Evolutionary conservation across 2,797 vertebrate genomes (phyloP), one percentile per base, ranked within the genome.

Genomic region (Eurystomus glaucurus): DNA sequence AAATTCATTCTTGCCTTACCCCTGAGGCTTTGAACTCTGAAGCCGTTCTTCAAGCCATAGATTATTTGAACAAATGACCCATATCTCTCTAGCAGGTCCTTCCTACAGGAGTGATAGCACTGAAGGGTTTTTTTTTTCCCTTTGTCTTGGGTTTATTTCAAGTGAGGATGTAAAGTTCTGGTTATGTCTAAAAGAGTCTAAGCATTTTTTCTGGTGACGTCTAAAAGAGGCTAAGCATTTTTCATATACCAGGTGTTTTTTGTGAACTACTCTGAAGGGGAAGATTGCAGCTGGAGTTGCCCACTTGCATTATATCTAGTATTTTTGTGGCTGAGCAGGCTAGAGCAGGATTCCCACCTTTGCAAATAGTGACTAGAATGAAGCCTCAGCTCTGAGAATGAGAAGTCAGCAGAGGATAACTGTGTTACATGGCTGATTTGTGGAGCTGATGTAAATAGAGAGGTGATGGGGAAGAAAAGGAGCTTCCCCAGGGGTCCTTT

Each of bases 21-120:
- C 37, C 9, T 90, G 61, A 45, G 74, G 76, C 72, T 90, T 74
- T 85, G 70, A 90, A 76, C 76, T 88, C 75, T 85, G 61, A 93
- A 90, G 26, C 45, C 31, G 14, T 91, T 88, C 60, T 90, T 91
- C 52, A 61, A 81, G 37, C 45, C 4, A 0, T n/a, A 85, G 77
- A 76, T 86, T 66, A 93, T 81, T 93, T 70, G 91, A 93, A 81
- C 85, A 88, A 84, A 75, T 92, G 65, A 85, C 80, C 58, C 29
- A 2, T 58, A 54, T 72, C 54, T 90, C 54, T 75, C 41, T 58
- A 76, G 33, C 16, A 64, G 46, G 37, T 31, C 46, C 50, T 79
- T 89, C 48, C 46, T 76, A 61, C 14, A 48, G 41, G 33, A 31
- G 9, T 68, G 51, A 33, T 76, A 50, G 52, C 28, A 62, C 2